Percentiles rank a stretch among this genome's conserved stretches.
These are phyloP conservation scores for Alectura lathami DNA, from an alignment of 2,113 vertebrate genomes.

Conservation along the genomic window DNA sequence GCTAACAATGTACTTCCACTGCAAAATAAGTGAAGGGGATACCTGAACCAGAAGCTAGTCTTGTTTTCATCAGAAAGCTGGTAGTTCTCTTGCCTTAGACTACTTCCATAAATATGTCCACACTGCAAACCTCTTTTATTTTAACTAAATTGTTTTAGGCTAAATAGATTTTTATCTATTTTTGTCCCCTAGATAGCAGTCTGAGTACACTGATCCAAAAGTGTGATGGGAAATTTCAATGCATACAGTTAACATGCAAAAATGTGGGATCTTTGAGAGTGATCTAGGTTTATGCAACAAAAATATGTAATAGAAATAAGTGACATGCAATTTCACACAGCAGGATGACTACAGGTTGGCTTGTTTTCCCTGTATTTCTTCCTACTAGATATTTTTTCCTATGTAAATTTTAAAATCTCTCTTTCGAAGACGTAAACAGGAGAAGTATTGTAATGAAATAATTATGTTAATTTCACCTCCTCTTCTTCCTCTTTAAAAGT, in stretches of 20 bases:
- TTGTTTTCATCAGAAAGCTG: neutral
- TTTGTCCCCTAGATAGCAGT: neutral
- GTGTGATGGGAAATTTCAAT: neutral
- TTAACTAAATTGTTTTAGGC: neutral
- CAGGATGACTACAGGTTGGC: neutral
- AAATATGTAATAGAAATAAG: neutral
- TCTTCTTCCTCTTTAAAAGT: neutral
- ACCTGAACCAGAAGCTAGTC: neutral
- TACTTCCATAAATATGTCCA: neutral
- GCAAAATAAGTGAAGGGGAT: neutral
- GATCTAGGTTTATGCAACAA: neutral
- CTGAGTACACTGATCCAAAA: neutral
- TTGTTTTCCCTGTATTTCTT: neutral
- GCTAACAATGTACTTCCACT: neutral
- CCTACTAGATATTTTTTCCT: neutral
- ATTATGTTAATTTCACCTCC: neutral
- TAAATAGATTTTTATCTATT: neutral
- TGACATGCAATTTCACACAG: neutral
- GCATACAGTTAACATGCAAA: neutral
- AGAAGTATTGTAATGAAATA: neutral
- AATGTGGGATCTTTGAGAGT: neutral
- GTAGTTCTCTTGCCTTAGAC: neutral
- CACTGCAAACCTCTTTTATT: neutral
- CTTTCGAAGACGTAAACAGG: neutral
- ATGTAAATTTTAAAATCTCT: neutral